Conservation (phyloP, 2,888 invertebrate species). For the Ashinkailepas kermadecensis region DNA sequence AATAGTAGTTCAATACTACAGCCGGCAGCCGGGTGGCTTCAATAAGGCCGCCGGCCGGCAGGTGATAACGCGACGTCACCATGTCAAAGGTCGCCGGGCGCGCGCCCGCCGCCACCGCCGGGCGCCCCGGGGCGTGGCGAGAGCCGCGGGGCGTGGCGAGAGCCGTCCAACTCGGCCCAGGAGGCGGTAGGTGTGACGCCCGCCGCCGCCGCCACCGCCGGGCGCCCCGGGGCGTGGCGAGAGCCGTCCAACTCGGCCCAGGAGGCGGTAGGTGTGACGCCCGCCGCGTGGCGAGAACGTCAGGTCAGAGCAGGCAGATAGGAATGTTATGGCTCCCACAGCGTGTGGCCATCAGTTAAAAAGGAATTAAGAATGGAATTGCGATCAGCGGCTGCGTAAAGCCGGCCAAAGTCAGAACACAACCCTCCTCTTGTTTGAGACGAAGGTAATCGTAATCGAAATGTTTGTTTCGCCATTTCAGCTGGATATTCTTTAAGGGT, state of each 20-base stretch:
- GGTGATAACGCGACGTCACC: neutral
- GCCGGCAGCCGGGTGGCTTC: neutral
- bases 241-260: neutral
- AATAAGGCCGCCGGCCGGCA: neutral
- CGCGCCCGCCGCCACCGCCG: neutral
- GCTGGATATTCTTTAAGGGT: no score
- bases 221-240: neutral
- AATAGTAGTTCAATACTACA: conserved; percentile 19
- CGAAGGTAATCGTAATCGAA: no score
- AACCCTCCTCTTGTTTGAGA: no score
- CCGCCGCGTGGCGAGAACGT: no score
- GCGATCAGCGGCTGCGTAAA: no score
- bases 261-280: neutral
- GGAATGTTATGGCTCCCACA: no score
- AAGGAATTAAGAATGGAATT: no score
- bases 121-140: neutral
- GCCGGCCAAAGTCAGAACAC: no score
- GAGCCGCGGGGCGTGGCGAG: no score
- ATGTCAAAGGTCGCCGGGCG: neutral
- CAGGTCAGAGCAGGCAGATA: no score
- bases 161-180: neutral
- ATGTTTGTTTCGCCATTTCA: no score
- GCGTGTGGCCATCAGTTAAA: no score
- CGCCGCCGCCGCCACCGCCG: neutral
- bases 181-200: neutral